Base-by-base conservation (phyloP, 1,140 invertebrate species). In the Bombus pyrosoma region DNA sequence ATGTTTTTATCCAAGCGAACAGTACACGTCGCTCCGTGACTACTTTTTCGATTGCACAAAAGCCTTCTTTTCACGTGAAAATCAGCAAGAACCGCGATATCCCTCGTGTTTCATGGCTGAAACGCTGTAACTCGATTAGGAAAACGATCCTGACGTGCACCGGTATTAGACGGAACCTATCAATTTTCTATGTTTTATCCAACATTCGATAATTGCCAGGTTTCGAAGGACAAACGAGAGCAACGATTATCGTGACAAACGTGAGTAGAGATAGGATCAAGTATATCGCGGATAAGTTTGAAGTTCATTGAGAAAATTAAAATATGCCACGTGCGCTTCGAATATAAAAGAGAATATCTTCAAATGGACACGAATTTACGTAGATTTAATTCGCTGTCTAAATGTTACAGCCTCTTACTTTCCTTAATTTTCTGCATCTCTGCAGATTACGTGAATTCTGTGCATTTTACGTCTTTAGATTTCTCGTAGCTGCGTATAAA, bases 11-110 rank as follows among this genome's bases (percentile, higher is more conserved):
- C 28, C 66, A 2, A 34, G 69, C 32, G 12, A n/a, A 34, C 71
- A 18, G 41, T 68, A 22, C 39, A 28, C 47, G 73, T 82, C 82
- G 10, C n/a, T 32, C n/a, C 78, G 84, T 82, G 37, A 86, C 66
- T 34, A n/a, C 62, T n/a, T 78, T 78, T 77, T 77, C 59, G 37
- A 78, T 78, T 64, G 76, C 76, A 68, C 64, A 66, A 80, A 80
- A 66, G 41, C n/a, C 28, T 66, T n/a, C 59, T 62, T 62, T 80
- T 53, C 64, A 13, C 57, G 64, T 80, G 32, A 18, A 68, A 80
- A 68, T 22, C 37, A 18, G 1, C n/a, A n/a, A 47, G 37, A 39
- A 18, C 32, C 6, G 25, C 34, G 34, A 62, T n/a, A 13, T 2
- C 43, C 43, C 13, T n/a, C 37, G 43, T 34, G 34, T 74, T 74